phyloP scores from a whole-genome alignment of 2,797 vertebrate genomes.

The Squalus acanthias region DNA sequence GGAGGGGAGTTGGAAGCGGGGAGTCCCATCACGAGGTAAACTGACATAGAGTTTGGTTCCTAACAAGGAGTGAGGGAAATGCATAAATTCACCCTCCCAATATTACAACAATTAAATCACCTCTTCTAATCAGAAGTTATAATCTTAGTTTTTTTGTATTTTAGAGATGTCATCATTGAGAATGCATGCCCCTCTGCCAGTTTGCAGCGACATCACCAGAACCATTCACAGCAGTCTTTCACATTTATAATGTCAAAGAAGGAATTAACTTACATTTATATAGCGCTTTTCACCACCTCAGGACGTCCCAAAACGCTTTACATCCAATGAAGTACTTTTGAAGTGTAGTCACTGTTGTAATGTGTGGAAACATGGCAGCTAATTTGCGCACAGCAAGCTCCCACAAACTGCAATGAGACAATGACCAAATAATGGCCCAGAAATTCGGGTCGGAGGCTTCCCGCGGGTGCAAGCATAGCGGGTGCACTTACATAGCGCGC shows the following conservation, averaged over 20 bases:
- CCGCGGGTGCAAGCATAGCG: no score
- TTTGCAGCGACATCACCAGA: neutral
- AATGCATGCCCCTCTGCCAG: neutral
- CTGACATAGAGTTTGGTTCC: neutral
- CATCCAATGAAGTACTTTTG: neutral
- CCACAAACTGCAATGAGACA: neutral
- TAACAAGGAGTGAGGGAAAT: neutral
- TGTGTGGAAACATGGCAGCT: neutral
- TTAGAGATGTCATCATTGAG: neutral
- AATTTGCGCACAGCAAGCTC: neutral
- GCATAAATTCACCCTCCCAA: neutral
- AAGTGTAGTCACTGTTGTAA: neutral
- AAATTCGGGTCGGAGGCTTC: no score
- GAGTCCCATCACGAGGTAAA: no score
- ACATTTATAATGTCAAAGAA: neutral
- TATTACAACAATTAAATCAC: neutral
- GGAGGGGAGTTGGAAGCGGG: no score
- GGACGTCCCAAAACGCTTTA: neutral
- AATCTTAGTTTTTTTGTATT: neutral
- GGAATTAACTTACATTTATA: neutral
- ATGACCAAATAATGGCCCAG: no score
- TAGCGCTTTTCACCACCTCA: neutral
- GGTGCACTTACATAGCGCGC: no score
- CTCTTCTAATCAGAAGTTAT: no score
- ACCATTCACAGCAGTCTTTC: neutral